Conservation (phyloP, 2,113 vertebrate genomes). For the Bostrychus sinensis region DNA sequence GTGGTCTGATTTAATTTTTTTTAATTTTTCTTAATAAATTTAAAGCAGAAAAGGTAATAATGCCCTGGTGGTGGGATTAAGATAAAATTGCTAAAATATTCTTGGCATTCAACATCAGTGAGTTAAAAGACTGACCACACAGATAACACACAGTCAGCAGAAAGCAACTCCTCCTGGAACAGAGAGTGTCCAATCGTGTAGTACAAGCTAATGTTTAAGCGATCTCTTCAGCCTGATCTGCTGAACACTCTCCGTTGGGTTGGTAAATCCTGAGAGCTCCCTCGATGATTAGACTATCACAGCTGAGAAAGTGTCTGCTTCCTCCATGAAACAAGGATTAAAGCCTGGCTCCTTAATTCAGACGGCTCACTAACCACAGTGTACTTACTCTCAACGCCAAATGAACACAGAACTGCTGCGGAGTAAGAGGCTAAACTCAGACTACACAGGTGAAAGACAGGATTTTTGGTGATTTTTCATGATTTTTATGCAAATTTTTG, state of each 20-base stretch:
- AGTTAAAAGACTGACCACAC: background rate
- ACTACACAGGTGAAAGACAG: slow-evolving; percentile 25
- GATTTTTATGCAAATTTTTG: no score
- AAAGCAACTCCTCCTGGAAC: background rate
- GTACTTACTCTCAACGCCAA: slow-evolving; percentile 36
- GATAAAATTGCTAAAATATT: no score
- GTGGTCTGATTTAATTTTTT: no score
- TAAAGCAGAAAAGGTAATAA: no score
- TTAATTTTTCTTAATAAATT: no score
- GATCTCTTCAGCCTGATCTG: slow-evolving; percentile 15
- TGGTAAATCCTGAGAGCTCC: slow-evolving; percentile 46
- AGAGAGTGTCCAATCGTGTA: background rate
- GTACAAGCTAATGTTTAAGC: background rate
- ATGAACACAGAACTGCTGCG: slow-evolving; percentile 39
- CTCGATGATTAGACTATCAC: slow-evolving; percentile 42
- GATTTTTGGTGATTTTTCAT: slow-evolving; percentile 9
- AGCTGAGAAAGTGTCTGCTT: slow-evolving; percentile 33
- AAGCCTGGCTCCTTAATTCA: slow-evolving; percentile 36
- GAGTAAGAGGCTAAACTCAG: slow-evolving; percentile 32
- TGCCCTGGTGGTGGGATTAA: no score
- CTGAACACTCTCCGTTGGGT: slow-evolving; percentile 27
- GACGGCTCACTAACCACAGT: slow-evolving; percentile 39
- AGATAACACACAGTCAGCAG: background rate
- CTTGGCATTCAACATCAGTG: background rate
- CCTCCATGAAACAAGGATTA: slow-evolving; percentile 37